These are phyloP conservation scores for Glandiceps talaboti DNA, from an alignment of 53 echinoderm and acorn worm species.

Conservation along the genomic window DNA sequence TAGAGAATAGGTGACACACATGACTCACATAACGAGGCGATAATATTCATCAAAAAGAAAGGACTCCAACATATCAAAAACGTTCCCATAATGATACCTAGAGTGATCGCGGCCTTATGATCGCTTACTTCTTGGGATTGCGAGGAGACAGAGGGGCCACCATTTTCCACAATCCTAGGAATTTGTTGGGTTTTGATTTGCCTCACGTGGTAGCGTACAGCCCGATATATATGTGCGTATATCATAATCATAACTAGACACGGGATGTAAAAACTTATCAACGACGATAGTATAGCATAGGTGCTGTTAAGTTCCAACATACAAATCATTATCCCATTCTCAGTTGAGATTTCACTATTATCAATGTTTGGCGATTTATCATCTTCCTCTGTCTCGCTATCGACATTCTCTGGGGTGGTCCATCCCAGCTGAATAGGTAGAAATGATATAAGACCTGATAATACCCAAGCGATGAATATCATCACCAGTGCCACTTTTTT, in stretches of 20 bases:
- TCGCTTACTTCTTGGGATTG: slow-evolving; percentile 77
- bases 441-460: slow-evolving; percentile 88
- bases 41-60: slow-evolving; percentile 86
- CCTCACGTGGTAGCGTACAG: slow-evolving; percentile 73
- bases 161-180: slow-evolving; percentile 5
- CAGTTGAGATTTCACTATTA: background rate
- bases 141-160: slow-evolving; percentile 59
- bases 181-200: slow-evolving; percentile 42
- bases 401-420: slow-evolving; percentile 6
- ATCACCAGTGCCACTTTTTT: slow-evolving; percentile 46
- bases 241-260: slow-evolving; percentile 93
- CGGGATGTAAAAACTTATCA: slow-evolving; percentile 89
- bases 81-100: slow-evolving; percentile 96
- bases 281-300: slow-evolving; percentile 82
- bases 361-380: slow-evolving; percentile 2
- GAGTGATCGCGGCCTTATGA: slow-evolving; percentile 87
- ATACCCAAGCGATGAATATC: slow-evolving; percentile 70
- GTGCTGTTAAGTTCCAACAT: slow-evolving; percentile 76
- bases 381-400: slow-evolving; percentile 8
- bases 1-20: slow-evolving; percentile 45
- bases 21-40: slow-evolving; percentile 57
- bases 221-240: slow-evolving; percentile 83
- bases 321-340: slow-evolving; percentile 37
- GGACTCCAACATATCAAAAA: slow-evolving; percentile 92
- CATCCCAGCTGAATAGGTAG: slow-evolving; percentile 86